Conservation (phyloP, 2,113 vertebrate species). For the Plecturocebus donacophilus region DNA sequence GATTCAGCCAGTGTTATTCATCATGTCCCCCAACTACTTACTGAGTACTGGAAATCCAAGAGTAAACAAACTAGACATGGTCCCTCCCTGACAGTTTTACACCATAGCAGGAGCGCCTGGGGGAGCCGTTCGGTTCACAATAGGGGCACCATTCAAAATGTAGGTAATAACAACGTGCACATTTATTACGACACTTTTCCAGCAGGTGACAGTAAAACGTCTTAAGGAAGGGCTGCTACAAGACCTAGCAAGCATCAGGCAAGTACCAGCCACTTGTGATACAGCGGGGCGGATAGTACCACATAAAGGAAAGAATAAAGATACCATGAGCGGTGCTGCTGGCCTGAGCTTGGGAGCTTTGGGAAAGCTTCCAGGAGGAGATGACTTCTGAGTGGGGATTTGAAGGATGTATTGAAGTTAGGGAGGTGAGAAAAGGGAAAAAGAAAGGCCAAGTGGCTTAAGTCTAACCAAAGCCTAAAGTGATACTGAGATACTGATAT, state of each 20-base stretch:
- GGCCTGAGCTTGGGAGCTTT: neutral
- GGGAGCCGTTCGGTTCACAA: neutral
- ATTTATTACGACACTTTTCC: neutral
- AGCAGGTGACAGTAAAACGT: neutral
- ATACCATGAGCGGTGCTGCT: too few species aligned
- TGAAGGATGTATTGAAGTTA: neutral
- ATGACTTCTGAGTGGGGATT: neutral
- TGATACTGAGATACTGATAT: neutral
- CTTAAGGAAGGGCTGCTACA: neutral
- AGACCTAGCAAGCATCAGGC: neutral
- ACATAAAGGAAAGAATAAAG: neutral
- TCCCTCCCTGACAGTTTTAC: neutral
- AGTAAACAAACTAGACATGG: neutral
- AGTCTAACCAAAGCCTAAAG: neutral
- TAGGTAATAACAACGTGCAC: neutral
- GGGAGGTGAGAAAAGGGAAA: neutral
- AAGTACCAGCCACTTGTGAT: too few species aligned
- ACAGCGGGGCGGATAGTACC: accelerated
- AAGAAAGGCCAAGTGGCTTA: neutral
- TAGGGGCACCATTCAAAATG: neutral
- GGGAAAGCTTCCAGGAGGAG: neutral
- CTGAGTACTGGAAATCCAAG: neutral
- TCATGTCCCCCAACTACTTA: neutral
- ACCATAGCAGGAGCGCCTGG: neutral
- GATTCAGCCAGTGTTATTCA: neutral